Evolutionary conservation across 2,797 vertebrate species (phyloP), one percentile per base, ranked within the genome.

Genomic region (Poliocrania exsul): DNA sequence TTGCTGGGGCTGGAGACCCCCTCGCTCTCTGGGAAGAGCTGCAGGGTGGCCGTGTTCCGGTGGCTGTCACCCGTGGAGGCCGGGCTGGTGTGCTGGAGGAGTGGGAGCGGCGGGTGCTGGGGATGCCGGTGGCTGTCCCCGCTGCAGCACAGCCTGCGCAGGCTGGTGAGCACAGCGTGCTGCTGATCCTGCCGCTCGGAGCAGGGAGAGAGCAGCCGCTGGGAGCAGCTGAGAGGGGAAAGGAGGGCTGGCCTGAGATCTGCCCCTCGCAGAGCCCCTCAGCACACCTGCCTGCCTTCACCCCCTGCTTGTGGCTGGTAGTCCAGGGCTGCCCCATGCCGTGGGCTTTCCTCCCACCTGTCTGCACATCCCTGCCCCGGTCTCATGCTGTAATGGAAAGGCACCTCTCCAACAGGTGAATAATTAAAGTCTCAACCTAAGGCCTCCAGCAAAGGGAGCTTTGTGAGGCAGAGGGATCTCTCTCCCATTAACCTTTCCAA

Each of bases 341-440:
- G 0, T 49, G 70, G 74, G 37, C 25, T 77, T 66, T 24, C 75
- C 74, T 74, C 31, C 31, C 18, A 23, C 46, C 58, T 49, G 61
- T 70, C 82, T 38, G 56, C 64, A 37, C 81, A 82, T 91, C 92
- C 71, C 23, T 82, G 73, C n/a, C 47, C 44, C 0, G 1, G 10
- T 75, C 85, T 64, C 50, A 37, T 67, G 66, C 86, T 0, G 29
- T 91, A 61, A 87, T 92, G 85, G 92, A 95, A 97, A 95, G 92
- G 86, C 84, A 75, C 51, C 89, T 96, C 79, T 96, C 94, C 95
- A 95, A 91, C 95, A 97, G 95, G 95, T 96, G 92, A 96, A 96
- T 97, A 93, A 94, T 96, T 94, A 95, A 96, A 91, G 87, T 88
- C 91, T 95, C 71, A 72, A 72, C 42, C 28, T 33, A 28, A 47